Base-by-base conservation (phyloP, 2,888 invertebrate genomes). In the Sericinus montela region DNA sequence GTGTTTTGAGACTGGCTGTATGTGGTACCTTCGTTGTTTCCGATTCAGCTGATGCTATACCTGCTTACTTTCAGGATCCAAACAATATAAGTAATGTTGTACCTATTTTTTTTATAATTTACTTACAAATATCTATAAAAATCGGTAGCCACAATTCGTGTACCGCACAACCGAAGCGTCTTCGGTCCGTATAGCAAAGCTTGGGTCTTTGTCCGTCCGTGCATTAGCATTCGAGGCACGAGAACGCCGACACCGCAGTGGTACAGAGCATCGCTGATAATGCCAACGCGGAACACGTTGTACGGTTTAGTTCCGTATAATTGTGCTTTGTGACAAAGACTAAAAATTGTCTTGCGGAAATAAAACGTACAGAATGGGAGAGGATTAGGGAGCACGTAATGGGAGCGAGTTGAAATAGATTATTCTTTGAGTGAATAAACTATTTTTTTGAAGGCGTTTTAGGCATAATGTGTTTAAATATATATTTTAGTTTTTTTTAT, bases 221-320 rank as follows among this genome's bases (percentile, higher is more conserved):
- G 42, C 19, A 36, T 47, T 54, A 23, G 39, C 44, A 54, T 50
- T 44, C 54, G 7, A 14, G 36, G 42, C 54, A 52, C 54, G 54
- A 48, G 13, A 28, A 2, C 48, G 36, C 38, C n/a, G 42, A 13
- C 36, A 19, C 19, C 19, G 45, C 42, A 32, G 23, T 34, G 29
- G 15, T 10, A 15, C 16, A 44, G 36, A 36, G 8, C 42, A 66
- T 16, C 13, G 19, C 37, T 36, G 42, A 48, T 45, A 38, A 38
- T 38, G 14, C 29, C 28, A 29, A 69, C 68, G 72, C 78, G 76
- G 75, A 72, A 72, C 75, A 71, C 58, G 65, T 63, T 68, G 72
- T 71, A 64, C 69, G 67, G 69, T 75, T 72, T 71, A 65, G 65
- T 25, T 48, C 51, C 40, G 25, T 36, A 47, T 38, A 51, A 48